These are phyloP conservation scores for Pygathrix nemaeus DNA, from an alignment of 2,113 vertebrate genomes.

Conservation along the genomic window DNA sequence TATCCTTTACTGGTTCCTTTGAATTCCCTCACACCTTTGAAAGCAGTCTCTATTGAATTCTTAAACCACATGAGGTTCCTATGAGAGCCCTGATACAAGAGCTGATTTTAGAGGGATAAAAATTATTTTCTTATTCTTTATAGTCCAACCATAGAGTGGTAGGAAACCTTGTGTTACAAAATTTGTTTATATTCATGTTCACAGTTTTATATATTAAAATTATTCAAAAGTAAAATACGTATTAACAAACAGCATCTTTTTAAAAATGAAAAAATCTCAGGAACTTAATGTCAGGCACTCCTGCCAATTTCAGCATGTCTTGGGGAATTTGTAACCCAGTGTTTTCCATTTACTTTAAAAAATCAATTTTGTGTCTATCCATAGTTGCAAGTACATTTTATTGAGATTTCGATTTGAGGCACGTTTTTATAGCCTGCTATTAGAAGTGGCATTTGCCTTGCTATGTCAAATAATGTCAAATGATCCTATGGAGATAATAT, in stretches of 20 bases:
- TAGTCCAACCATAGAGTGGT: not conserved
- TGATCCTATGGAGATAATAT: not conserved
- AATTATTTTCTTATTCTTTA: not conserved
- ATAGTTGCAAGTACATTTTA: not conserved
- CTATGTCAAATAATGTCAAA: not conserved
- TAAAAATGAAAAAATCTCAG: not conserved
- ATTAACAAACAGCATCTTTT: not conserved
- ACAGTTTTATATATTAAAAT: not conserved
- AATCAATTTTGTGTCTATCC: not conserved
- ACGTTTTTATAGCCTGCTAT: not conserved
- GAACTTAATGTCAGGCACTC: not conserved
- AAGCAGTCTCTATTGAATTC: not conserved
- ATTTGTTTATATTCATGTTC: not conserved
- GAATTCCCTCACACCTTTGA: not conserved
- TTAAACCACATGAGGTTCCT: not conserved
- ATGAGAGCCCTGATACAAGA: not conserved
- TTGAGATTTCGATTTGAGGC: not conserved
- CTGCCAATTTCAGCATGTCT: not conserved
- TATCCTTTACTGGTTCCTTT: not conserved
- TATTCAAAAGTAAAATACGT: not conserved
- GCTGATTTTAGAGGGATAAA: not conserved
- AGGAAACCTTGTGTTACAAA: not conserved
- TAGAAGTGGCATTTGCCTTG: not conserved
- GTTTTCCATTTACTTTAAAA: not conserved
- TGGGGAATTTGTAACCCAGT: not conserved